phyloP scores from a whole-genome alignment of 1,140 invertebrate genomes.

The Radopholus similis region DNA sequence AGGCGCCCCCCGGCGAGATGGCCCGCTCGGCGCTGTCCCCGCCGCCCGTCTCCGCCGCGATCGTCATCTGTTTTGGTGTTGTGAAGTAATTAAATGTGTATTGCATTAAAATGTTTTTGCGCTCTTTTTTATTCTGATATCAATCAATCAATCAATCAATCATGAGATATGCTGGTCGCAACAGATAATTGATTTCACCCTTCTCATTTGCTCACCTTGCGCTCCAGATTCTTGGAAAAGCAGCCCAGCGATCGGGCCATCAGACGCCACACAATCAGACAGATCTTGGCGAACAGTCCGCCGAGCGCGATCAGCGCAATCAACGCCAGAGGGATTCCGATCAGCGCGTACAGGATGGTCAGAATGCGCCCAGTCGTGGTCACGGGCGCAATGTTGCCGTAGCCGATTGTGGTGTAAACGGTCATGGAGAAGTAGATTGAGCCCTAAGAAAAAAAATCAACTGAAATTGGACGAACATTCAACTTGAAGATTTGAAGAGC shows the following conservation, averaged over 20 bases:
- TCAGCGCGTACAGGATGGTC: conserved; percentile 76
- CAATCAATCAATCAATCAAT: no score
- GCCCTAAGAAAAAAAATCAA: no score
- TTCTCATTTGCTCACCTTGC: conserved; percentile 33
- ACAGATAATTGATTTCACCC: no score
- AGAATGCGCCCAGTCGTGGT: conserved; percentile 74
- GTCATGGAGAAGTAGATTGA: conserved; percentile 44
- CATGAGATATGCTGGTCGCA: no score
- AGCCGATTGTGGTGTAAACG: conserved; percentile 66
- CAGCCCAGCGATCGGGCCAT: conserved; percentile 35
- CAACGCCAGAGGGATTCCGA: conserved; percentile 56
- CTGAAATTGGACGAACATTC: no score
- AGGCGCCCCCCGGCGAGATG: not conserved
- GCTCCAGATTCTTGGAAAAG: conserved; percentile 44
- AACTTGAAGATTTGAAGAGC: no score
- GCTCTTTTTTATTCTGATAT: not conserved
- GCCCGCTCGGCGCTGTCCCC: conserved; percentile 1
- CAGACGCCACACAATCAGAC: conserved; percentile 37
- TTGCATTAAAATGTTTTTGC: not conserved
- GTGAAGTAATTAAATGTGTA: not conserved
- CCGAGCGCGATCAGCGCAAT: conserved; percentile 41
- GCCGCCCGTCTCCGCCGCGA: conserved; percentile 13
- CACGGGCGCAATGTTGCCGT: conserved; percentile 78
- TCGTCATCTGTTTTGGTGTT: conserved; percentile 23
- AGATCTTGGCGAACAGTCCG: conserved; percentile 36